phyloP scores from a whole-genome alignment of 2,113 vertebrate genomes.

The Camelus bactrianus region DNA sequence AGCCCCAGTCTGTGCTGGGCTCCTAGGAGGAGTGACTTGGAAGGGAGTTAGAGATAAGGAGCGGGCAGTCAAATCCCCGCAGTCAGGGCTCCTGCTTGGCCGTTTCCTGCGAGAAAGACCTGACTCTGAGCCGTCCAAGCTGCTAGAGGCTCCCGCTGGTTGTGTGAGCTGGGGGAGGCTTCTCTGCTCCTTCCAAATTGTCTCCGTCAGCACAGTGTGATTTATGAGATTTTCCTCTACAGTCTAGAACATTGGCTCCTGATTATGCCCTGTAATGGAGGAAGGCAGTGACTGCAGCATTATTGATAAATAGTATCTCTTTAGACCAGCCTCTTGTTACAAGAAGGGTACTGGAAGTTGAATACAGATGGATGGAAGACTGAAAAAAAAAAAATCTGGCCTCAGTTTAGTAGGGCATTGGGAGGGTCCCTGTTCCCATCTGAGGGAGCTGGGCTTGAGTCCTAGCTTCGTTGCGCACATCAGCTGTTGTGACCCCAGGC shows the following conservation, averaged over 20 bases:
- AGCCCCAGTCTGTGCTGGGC: neutral
- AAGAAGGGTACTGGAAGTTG: neutral
- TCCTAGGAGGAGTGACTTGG: neutral
- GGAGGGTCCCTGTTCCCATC: neutral
- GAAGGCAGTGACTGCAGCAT: neutral
- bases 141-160: constrained; percentile 51
- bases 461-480: neutral
- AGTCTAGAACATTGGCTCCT: neutral
- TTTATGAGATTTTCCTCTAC: constrained; percentile 50
- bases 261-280: neutral
- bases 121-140: neutral
- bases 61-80: neutral
- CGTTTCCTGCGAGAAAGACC: neutral
- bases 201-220: neutral
- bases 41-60: constrained; percentile 32
- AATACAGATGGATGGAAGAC: neutral
- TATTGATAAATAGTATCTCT: constrained; percentile 31
- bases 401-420: neutral
- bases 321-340: neutral
- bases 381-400: neutral
- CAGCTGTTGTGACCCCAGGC: neutral
- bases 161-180: neutral
- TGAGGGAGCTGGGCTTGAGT: neutral
- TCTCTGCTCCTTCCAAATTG: constrained; percentile 21
- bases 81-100: neutral